Conservation (phyloP, 2,797 vertebrate species). For the Pogonophryne albipinna region DNA sequence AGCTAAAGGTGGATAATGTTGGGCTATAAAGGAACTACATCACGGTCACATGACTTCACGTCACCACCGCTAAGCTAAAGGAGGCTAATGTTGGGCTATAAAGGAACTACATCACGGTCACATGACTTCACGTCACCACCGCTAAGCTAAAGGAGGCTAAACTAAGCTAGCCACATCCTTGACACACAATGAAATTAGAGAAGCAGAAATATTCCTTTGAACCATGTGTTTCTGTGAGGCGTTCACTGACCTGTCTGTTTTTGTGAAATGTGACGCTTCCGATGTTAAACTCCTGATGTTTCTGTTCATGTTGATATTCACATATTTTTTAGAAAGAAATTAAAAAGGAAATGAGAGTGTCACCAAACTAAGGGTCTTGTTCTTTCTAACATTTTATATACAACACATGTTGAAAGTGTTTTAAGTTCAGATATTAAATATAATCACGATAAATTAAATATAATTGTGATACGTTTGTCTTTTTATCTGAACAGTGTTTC, state of each 20-base stretch:
- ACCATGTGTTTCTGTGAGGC: constrained; percentile 5
- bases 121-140: no score
- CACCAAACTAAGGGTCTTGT: not conserved
- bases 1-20: no score
- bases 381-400: not conserved
- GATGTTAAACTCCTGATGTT: not conserved
- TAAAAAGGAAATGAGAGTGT: constrained; percentile 15
- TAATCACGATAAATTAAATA: no score
- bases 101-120: no score
- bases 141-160: not conserved
- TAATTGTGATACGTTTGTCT: no score
- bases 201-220: not conserved
- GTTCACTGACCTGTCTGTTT: not conserved
- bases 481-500: no score
- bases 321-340: constrained; percentile 11
- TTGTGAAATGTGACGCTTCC: not conserved
- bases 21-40: no score
- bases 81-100: no score
- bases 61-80: no score
- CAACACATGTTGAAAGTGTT: not conserved
- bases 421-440: not conserved
- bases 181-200: not conserved
- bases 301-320: constrained; percentile 19
- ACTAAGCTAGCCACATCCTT: not conserved
- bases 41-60: no score